Percentiles rank a stretch among this genome's conserved stretches.
Conservation (phyloP, 2,888 invertebrate genomes). For the Cenopis cana region DNA sequence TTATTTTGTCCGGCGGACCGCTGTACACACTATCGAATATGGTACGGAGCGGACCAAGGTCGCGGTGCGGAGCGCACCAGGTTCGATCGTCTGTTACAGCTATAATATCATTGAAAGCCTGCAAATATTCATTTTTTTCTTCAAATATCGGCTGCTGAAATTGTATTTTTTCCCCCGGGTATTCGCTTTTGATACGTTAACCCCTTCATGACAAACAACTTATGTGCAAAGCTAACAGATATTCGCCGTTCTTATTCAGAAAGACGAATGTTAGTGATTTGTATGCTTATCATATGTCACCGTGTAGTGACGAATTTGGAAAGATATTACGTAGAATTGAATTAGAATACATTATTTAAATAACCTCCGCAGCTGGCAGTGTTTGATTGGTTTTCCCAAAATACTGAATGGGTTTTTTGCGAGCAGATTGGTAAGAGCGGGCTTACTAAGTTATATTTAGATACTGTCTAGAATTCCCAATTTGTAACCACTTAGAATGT, state of each 20-base stretch:
- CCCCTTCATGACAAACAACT: slow-evolving; percentile 39
- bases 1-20: no score
- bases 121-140: slow-evolving; percentile 36
- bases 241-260: slow-evolving; percentile 31
- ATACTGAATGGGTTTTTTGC: no score
- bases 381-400: not conserved
- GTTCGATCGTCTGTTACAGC: no score
- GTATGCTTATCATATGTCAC: not conserved
- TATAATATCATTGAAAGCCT: slow-evolving; percentile 39
- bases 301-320: no score
- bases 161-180: slow-evolving; percentile 34
- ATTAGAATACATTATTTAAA: not conserved
- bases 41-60: no score
- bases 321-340: not conserved
- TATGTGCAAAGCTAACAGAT: slow-evolving; percentile 35
- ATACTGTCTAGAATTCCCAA: no score
- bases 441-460: no score
- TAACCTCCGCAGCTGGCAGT: not conserved
- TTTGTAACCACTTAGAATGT: no score
- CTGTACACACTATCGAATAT: no score
- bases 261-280: slow-evolving; percentile 12
- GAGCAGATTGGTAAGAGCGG: no score
- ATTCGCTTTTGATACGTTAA: slow-evolving; percentile 37
- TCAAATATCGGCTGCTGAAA: slow-evolving; percentile 31
- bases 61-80: no score